Evolutionary conservation across 2,113 vertebrate species (phyloP).

Genomic region (Hyperoodon ampullatus): DNA sequence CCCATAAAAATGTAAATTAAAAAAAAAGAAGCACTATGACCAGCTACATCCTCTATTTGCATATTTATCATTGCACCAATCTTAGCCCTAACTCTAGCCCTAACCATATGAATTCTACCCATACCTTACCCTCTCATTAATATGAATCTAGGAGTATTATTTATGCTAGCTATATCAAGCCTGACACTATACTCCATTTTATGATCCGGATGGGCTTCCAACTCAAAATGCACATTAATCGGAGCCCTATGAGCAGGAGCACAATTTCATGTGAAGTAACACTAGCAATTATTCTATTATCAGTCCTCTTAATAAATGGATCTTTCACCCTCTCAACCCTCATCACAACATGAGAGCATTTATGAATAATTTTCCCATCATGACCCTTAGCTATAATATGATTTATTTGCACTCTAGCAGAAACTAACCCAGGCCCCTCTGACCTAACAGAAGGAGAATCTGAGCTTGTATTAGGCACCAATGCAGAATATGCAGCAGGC

Average conservation of each 20-base stretch:
- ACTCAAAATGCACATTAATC: fast-evolving
- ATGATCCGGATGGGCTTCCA: background rate
- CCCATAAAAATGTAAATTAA: too few relatives aligned
- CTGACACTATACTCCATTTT: fast-evolving
- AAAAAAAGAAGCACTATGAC: fast-evolving
- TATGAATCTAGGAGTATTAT: fast-evolving
- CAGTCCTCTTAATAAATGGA: background rate
- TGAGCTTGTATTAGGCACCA: background rate
- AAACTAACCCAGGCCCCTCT: background rate
- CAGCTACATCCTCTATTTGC: background rate
- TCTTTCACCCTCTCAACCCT: background rate
- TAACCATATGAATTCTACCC: fast-evolving
- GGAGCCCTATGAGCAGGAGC: fast-evolving
- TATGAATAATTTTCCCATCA: background rate
- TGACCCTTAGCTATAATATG: background rate
- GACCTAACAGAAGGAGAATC: background rate
- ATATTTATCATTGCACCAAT: fast-evolving
- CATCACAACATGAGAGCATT: background rate
- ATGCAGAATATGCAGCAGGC: fast-evolving
- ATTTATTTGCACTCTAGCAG: background rate
- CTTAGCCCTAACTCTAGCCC: fast-evolving
- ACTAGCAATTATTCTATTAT: background rate
- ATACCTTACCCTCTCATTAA: fast-evolving
- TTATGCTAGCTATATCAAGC: background rate
- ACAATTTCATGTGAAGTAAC: fast-evolving